Evolutionary conservation across 2,888 invertebrate species (phyloP).

Genomic region (Mechanitis messenoides): DNA sequence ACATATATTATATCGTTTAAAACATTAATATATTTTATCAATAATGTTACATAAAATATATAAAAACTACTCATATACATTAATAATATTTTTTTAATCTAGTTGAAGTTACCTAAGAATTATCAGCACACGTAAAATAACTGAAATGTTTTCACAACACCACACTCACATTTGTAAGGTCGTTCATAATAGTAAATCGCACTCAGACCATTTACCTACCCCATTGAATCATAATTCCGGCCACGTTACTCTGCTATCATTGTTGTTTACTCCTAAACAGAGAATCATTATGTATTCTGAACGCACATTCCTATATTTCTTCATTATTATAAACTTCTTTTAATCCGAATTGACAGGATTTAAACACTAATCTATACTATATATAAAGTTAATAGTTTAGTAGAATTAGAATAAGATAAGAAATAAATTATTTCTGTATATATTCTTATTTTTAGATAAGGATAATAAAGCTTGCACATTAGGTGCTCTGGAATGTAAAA

Average conservation of each 20-base stretch:
- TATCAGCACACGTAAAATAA: neutral
- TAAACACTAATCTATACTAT: neutral
- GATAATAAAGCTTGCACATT: conserved; percentile 15
- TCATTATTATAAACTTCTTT: conserved; percentile 24
- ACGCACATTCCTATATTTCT: conserved; percentile 21
- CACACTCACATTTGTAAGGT: neutral
- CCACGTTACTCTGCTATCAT: conserved; percentile 20
- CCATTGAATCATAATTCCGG: conserved; percentile 22
- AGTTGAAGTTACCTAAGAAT: too few species aligned
- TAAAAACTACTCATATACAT: neutral
- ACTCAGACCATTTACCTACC: conserved; percentile 2
- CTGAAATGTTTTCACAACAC: neutral
- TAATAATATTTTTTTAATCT: neutral
- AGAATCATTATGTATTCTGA: conserved; percentile 28
- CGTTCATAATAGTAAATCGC: conserved; percentile 3
- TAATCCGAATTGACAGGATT: conserved; percentile 10
- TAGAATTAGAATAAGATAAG: neutral
- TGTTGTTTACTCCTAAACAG: conserved; percentile 29
- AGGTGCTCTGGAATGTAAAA: conserved; percentile 18
- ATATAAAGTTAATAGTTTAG: neutral
- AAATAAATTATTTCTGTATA: conserved; percentile 13
- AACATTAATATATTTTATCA: too few species aligned
- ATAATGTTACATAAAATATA: too few species aligned
- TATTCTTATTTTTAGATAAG: conserved; percentile 17
- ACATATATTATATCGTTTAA: too few species aligned